Conservation (phyloP, 2,113 vertebrate species). For the Gallinago jamesoni region DNA sequence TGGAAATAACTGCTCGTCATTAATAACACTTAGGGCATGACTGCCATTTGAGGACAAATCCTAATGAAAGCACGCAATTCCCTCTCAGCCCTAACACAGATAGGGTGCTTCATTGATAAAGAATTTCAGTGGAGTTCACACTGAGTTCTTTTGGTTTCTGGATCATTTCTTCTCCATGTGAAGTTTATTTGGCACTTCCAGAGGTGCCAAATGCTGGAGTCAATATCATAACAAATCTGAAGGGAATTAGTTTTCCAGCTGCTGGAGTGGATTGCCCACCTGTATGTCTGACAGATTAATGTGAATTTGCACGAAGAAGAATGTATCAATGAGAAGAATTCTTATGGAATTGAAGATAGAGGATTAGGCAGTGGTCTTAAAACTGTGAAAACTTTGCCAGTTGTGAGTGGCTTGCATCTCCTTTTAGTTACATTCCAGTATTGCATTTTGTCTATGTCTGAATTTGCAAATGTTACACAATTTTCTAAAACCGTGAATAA, state of each 20-base stretch:
- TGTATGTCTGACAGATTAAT: neutral
- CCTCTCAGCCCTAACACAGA: neutral
- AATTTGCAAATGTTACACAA: neutral
- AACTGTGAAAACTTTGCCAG: neutral
- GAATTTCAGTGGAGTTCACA: neutral
- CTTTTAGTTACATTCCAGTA: neutral
- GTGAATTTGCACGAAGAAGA: neutral
- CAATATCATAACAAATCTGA: neutral
- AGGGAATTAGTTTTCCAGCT: neutral
- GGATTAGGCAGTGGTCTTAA: neutral
- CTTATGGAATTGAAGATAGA: neutral
- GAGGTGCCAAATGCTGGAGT: neutral
- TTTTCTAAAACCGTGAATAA: neutral
- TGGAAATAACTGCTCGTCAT: neutral
- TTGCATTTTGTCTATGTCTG: neutral
- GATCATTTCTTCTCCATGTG: neutral
- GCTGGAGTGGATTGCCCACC: neutral
- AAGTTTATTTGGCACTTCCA: neutral
- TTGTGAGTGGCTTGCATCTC: rapidly evolving
- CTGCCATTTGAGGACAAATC: neutral
- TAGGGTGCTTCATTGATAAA: neutral
- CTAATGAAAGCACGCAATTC: neutral
- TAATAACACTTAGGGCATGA: neutral
- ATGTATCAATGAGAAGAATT: neutral
- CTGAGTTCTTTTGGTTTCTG: neutral